These are phyloP conservation scores for Cerceris ruficornis DNA, from an alignment of 2,888 invertebrate genomes.

Conservation along the genomic window DNA sequence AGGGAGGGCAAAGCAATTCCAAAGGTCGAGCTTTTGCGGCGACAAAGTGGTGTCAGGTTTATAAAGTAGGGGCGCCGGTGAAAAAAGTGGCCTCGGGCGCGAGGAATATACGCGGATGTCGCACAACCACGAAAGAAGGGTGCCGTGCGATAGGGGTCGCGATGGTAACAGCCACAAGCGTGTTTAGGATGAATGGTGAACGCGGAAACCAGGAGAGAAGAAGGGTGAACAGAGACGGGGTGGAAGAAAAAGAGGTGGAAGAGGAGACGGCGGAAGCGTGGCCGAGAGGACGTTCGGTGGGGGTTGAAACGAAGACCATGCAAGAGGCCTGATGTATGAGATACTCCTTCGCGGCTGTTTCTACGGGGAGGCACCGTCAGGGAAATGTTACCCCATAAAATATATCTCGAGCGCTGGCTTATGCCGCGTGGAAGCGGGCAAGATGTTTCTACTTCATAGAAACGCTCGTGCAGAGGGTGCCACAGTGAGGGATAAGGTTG, in stretches of 20 bases:
- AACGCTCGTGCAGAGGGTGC: conserved; percentile 48
- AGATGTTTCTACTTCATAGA: conserved; percentile 72
- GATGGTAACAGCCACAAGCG: conserved; percentile 43
- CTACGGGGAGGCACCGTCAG: conserved; percentile 64
- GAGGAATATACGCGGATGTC: conserved; percentile 1
- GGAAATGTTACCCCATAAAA: conserved; percentile 74
- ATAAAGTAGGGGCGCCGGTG: conserved; percentile 4
- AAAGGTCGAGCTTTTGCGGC: conserved; percentile 3
- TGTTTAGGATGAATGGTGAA: conserved; percentile 65
- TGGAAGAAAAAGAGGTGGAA: conserved; percentile 11
- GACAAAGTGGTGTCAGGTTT: conserved; percentile 21
- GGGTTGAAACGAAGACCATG: conserved; percentile 44
- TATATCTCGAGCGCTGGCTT: conserved; percentile 70
- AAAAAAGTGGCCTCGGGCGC: neutral
- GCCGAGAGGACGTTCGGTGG: neutral
- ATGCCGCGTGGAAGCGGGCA: conserved; percentile 57
- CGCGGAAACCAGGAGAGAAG: conserved; percentile 7
- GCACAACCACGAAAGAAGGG: conserved; percentile 11
- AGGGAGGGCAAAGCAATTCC: neutral
- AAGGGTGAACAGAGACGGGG: conserved; percentile 5
- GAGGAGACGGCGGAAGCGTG: conserved; percentile 2
- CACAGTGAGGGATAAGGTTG: conserved; percentile 47
- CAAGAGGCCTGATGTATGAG: conserved; percentile 67
- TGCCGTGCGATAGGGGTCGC: conserved; percentile 31
- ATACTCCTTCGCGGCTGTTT: conserved; percentile 64